A percentile compares a stretch with the other conserved stretches of the same genome.
These are phyloP conservation scores for Megalopta genalis DNA, from an alignment of 1,140 invertebrate species.

Conservation along the genomic window DNA sequence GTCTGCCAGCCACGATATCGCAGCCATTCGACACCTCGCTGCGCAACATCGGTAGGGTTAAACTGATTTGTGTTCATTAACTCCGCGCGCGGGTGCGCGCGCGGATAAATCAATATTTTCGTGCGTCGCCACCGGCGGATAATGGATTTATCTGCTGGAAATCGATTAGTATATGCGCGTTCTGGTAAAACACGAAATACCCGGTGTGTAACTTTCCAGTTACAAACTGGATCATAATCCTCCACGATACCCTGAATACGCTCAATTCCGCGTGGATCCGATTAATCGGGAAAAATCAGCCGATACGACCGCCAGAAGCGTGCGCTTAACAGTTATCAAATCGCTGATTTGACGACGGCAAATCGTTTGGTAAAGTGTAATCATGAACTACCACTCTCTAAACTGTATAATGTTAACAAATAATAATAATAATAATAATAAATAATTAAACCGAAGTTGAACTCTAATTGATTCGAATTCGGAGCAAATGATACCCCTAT, in stretches of 20 bases:
- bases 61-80: constrained; percentile 37
- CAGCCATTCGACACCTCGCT: background rate
- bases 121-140: background rate
- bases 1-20: background rate
- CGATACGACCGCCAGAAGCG: background rate
- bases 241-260: constrained; percentile 15
- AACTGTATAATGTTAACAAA: no score
- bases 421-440: no score
- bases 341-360: background rate
- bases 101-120: constrained; percentile 37
- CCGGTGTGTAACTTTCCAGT: background rate
- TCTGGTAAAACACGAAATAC: constrained; percentile 10
- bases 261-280: constrained; percentile 21
- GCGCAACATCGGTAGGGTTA: constrained; percentile 23
- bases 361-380: background rate
- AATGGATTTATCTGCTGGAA: constrained; percentile 32
- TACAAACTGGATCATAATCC: constrained; percentile 17
- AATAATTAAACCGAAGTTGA: no score
- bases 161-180: constrained; percentile 31
- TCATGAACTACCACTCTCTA: no score
- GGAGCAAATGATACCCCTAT: no score
- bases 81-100: background rate
- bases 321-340: constrained; percentile 27
- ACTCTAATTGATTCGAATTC: no score
- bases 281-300: constrained; percentile 31